A percentile compares a stretch with the other conserved stretches of the same genome.
phyloP scores from a whole-genome alignment of 2,888 invertebrate species.

The Acrocyrtus sp. region DNA sequence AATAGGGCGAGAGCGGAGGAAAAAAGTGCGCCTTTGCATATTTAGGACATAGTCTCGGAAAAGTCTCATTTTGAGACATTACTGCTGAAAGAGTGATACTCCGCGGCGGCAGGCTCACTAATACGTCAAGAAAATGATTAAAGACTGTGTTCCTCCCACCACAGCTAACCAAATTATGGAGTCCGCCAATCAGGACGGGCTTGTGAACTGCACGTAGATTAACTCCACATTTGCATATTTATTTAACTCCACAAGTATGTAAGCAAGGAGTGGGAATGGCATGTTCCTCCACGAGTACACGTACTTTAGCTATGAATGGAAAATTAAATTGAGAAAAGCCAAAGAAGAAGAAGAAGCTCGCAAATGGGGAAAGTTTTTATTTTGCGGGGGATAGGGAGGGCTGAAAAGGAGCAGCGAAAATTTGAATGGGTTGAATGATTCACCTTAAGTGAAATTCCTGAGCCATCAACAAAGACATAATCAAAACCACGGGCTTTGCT shows the following conservation, averaged over 20 bases:
- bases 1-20: conserved; percentile 17
- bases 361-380: not conserved
- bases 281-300: no score
- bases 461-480: not conserved
- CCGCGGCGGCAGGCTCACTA: no score
- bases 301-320: not conserved
- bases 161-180: not conserved
- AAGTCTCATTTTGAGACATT: conserved; percentile 14
- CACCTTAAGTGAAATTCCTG: not conserved
- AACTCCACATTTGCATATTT: not conserved
- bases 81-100: not conserved
- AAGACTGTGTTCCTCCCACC: not conserved
- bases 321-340: not conserved
- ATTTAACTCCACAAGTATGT: not conserved
- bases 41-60: not conserved
- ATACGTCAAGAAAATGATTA: conserved; percentile 9
- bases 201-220: not conserved
- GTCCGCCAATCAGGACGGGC: not conserved
- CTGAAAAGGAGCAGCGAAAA: not conserved
- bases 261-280: not conserved
- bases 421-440: not conserved
- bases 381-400: not conserved
- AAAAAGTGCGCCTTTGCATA: not conserved
- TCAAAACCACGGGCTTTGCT: not conserved
- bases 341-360: not conserved